Evolutionary conservation across 1,140 invertebrate genomes (phyloP).

Genomic region (Drosophila sproati): DNA sequence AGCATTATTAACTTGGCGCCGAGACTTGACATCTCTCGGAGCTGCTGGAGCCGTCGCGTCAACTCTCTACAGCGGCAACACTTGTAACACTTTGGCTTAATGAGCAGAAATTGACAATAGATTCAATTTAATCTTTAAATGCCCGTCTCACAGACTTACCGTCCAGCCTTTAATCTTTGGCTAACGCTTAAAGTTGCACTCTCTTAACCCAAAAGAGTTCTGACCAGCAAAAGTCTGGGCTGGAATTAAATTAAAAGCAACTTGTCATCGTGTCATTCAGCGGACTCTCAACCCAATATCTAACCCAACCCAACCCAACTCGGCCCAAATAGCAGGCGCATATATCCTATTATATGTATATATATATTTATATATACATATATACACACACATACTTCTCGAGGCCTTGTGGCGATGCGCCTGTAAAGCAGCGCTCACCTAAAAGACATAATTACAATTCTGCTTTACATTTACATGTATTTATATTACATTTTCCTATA

Average conservation of each 20-base stretch:
- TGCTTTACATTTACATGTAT: constrained; percentile 80
- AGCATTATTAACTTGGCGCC: neutral
- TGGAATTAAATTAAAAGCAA: constrained; percentile 74
- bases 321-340: constrained; percentile 1
- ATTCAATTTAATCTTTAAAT: constrained; percentile 36
- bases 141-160: too few species aligned
- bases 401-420: constrained; percentile 8
- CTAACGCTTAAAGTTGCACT: neutral
- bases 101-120: constrained; percentile 15
- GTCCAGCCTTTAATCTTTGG: constrained; percentile 8
- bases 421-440: constrained; percentile 67
- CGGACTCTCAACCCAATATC: constrained; percentile 11
- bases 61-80: too few species aligned
- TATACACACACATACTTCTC: constrained; percentile 3
- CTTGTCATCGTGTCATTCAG: constrained; percentile 70
- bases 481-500: constrained; percentile 75
- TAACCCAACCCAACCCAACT: constrained; percentile 13
- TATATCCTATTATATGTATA: constrained; percentile 10
- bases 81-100: constrained; percentile 5
- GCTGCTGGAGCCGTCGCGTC: neutral
- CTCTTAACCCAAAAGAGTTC: neutral
- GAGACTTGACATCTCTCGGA: neutral
- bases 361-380: constrained; percentile 4
- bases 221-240: constrained; percentile 43
- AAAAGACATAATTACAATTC: constrained; percentile 83